Conservation (phyloP, 2,113 vertebrate species). For the Atlantisia rogersi region DNA sequence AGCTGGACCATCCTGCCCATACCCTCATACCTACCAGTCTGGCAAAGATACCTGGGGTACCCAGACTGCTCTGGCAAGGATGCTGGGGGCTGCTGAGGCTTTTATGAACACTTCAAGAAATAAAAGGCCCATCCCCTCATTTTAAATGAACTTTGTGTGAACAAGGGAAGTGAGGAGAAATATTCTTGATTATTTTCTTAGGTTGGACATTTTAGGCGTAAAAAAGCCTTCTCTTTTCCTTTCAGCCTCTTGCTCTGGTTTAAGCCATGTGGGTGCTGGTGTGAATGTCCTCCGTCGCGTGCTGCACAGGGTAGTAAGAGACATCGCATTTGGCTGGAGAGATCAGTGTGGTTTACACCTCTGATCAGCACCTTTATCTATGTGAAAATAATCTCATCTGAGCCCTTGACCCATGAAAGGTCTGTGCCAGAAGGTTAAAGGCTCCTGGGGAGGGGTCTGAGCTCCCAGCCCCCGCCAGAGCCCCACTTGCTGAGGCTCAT, state of each 20-base stretch:
- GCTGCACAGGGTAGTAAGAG: not conserved
- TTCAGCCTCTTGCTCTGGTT: not conserved
- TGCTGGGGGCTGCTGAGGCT: not conserved
- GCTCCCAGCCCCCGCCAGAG: not conserved
- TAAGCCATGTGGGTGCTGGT: not conserved
- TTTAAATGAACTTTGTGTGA: not conserved
- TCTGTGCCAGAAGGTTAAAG: not conserved
- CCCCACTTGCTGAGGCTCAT: fast-evolving
- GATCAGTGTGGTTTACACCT: not conserved
- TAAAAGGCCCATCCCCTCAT: not conserved
- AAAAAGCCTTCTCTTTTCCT: not conserved
- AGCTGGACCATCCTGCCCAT: not conserved
- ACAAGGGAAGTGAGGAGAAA: not conserved
- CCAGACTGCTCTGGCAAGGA: too few relatives aligned
- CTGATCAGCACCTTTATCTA: not conserved
- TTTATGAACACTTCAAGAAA: not conserved
- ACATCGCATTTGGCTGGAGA: not conserved
- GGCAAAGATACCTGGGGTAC: not conserved
- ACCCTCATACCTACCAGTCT: fast-evolving
- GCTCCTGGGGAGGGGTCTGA: not conserved
- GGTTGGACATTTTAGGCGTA: fast-evolving
- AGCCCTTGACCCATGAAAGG: not conserved
- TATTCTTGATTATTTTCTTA: not conserved
- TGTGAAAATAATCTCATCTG: not conserved
- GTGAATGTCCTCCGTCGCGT: fast-evolving